Conservation (phyloP, 1,140 invertebrate species). For the Monochamus saltuarius region DNA sequence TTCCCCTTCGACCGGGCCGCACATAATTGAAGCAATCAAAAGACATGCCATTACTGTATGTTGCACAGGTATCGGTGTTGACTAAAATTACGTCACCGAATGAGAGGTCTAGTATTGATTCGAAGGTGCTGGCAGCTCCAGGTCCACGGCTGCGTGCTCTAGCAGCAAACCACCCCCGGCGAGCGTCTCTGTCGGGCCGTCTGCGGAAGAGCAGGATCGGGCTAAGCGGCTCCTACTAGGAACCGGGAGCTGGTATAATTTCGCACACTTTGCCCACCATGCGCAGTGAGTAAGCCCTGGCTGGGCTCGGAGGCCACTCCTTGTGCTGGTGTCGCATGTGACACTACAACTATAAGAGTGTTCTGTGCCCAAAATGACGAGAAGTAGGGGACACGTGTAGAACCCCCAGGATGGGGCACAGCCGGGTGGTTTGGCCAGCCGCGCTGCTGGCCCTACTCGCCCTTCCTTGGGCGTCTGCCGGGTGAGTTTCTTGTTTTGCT, state of each 20-base stretch:
- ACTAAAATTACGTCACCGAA: conserved; percentile 42
- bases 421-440: conserved; percentile 48
- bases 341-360: conserved; percentile 44
- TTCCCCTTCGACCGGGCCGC: not conserved
- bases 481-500: conserved; percentile 35
- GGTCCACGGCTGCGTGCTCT: conserved; percentile 43
- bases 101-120: conserved; percentile 43
- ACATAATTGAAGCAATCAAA: conserved; percentile 4
- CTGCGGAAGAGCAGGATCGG: conserved; percentile 2
- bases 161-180: conserved; percentile 3
- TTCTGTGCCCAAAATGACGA: conserved; percentile 44
- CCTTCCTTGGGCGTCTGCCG: conserved; percentile 41
- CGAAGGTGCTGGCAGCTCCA: conserved; percentile 41
- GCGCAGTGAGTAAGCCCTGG: conserved; percentile 43
- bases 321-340: conserved; percentile 48
- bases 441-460: conserved; percentile 47
- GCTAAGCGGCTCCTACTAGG: not conserved
- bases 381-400: conserved; percentile 48
- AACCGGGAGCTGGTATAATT: conserved; percentile 41
- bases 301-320: conserved; percentile 48
- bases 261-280: conserved; percentile 46
- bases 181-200: conserved; percentile 1
- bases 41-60: conserved; percentile 1
- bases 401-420: conserved; percentile 47
- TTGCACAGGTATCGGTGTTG: conserved; percentile 38